Evolutionary conservation across 1,140 invertebrate genomes (phyloP), one percentile per base, ranked within the genome.

Genomic region (Diuraphis noxia): DNA sequence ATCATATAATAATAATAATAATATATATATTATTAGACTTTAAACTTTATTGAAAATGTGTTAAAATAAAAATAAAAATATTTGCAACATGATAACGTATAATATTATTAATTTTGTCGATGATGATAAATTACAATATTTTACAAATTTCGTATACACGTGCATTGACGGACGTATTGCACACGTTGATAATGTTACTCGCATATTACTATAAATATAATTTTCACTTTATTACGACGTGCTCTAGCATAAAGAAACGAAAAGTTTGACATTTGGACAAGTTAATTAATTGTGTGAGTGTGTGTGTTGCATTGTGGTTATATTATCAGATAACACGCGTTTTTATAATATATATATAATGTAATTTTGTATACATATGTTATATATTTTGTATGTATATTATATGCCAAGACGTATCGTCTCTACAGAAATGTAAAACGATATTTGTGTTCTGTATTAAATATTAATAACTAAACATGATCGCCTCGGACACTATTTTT

Each of bases 51-150:
- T 63, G n/a, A 63, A 63, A 63, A 30, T 13, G 30, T 72, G 30
- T 72, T n/a, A 72, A 72, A n/a, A n/a, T n/a, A n/a, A 72, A 49
- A 72, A 63, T 30, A 49, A 49, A 49, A 49, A 7, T 21, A 49
- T 6, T 21, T 21, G 19, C 19, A 21, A 49, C 46, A 49, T 21
- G 21, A 49, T 49, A 49, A 49, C 21, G 46, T 49, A 23, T n/a
- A n/a, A 72, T 17, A 72, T n/a, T 5, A 17, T n/a, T n/a, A 5
- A 9, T n/a, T n/a, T 72, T 5, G 13, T n/a, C 56, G 30, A n/a
- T n/a, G 56, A 72, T 72, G 56, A 72, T 72, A n/a, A 72, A 72
- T 72, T 72, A 72, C n/a, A 72, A 72, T 72, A 46, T 46, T 46
- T 56, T n/a, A 17, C 30, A 72, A 72, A 72, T n/a, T 10, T 17